Percentiles rank a stretch among this genome's conserved stretches.
These are phyloP conservation scores for Psix sp. DNA, from an alignment of 1,140 invertebrate species.

Conservation along the genomic window DNA sequence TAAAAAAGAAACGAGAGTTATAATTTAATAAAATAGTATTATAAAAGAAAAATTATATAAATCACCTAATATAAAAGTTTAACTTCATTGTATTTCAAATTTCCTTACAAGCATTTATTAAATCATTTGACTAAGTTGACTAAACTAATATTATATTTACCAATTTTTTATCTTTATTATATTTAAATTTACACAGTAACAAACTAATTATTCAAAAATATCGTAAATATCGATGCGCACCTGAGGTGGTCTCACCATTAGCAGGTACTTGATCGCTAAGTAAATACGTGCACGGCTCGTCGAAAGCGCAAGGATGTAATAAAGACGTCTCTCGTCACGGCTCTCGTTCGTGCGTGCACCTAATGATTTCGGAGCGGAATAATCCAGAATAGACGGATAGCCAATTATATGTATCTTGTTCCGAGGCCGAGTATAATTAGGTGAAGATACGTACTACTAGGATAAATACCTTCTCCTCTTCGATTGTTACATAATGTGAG, in stretches of 20 bases:
- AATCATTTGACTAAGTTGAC: too few species aligned
- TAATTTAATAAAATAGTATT: too few species aligned
- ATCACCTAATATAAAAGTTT: too few species aligned
- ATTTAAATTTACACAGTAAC: too few species aligned
- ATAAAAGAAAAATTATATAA: too few species aligned
- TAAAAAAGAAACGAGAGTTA: too few species aligned
- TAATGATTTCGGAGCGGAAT: slow-evolving; percentile 63
- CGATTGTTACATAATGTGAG: slow-evolving; percentile 48
- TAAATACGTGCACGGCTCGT: slow-evolving; percentile 56
- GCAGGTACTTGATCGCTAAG: slow-evolving; percentile 59
- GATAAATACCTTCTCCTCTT: slow-evolving; percentile 52
- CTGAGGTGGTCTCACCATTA: slow-evolving; percentile 56
- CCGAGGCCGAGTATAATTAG: slow-evolving; percentile 60
- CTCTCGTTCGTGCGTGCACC: slow-evolving; percentile 56
- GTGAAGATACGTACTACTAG: slow-evolving; percentile 55
- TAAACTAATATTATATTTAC: too few species aligned
- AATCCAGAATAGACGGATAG: slow-evolving; percentile 62
- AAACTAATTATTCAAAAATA: too few species aligned
- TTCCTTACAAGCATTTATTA: too few species aligned
- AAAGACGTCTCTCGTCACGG: slow-evolving; percentile 60
- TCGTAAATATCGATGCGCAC: slow-evolving; percentile 34
- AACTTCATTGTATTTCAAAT: too few species aligned
- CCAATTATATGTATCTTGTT: slow-evolving; percentile 63
- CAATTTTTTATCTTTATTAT: too few species aligned
- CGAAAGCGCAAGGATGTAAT: slow-evolving; percentile 59